Base-by-base conservation (phyloP, 2,113 vertebrate species). In the Oncorhynchus mykiss region DNA sequence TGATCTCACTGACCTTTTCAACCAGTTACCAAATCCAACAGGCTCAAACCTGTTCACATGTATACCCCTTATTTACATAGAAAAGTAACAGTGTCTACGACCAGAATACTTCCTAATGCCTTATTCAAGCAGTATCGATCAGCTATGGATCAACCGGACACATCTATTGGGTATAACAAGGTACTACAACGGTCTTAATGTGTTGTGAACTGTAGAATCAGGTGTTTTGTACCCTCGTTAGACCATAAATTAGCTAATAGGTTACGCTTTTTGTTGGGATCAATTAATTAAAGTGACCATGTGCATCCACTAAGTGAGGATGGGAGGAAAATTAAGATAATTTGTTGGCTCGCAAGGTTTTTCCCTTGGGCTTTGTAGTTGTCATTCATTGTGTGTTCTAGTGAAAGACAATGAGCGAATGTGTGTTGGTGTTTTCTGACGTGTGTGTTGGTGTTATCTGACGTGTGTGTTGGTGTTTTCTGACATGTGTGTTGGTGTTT, bases 281-380 rank as follows among this genome's bases (percentile, higher is more conserved):
- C 84, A 83, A 79, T 86, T 81, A 74, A 84, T 78, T 84, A 67
- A 84, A 82, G 82, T 81, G 78, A 80, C 80, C 70, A 66, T 73
- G 34, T 78, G 80, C 70, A 74, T 84, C 81, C 79, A 72, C 78
- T 82, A 68, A 75, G 78, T 75, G 70, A 77, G 78, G 84, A 79
- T 80, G 78, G 78, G 71, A 66, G 78, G 78, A 74, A 78, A 76
- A 82, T 82, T 71, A 70, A 76, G 80, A 82, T 71, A 73, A 80
- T 85, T 72, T 70, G 65, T 65, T 59, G 39, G 31, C 45, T 31
- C 14, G 13, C 0, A 1, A 54, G 3, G 22, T 45, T 72, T 25
- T 67, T 70, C 80, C 75, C 77, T 74, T 60, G 78, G 74, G 14
- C 16, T 18, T 7, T 34, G 34, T 34, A 7, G 34, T 34, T 66